Evolutionary conservation across 2,888 invertebrate genomes (phyloP).

Genomic region (Polydrusus cervinus): DNA sequence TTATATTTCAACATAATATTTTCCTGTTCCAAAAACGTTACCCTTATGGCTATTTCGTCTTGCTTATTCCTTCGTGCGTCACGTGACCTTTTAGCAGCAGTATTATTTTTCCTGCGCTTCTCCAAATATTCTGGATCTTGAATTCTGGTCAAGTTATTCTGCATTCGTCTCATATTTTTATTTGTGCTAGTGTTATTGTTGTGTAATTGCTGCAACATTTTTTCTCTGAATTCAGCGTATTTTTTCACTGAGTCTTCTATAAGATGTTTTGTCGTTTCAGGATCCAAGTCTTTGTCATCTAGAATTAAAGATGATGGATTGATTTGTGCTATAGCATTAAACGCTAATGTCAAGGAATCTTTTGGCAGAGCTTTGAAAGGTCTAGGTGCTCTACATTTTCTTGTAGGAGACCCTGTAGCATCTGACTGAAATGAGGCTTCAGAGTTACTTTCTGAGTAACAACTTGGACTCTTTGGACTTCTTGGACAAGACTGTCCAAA

Average conservation of each 20-base stretch:
- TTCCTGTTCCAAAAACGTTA: conserved; percentile 90
- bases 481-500: conserved; percentile 28
- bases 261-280: conserved; percentile 71
- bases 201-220: conserved; percentile 80
- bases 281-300: conserved; percentile 47
- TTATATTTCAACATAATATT: conserved; percentile 80
- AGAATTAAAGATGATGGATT: conserved; percentile 28
- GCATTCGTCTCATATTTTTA: conserved; percentile 80
- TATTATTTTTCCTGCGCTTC: conserved; percentile 92
- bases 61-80: conserved; percentile 93
- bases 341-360: conserved; percentile 77
- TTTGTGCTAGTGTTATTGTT: conserved; percentile 74
- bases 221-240: conserved; percentile 81
- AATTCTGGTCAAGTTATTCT: conserved; percentile 71
- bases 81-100: conserved; percentile 94
- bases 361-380: conserved; percentile 84
- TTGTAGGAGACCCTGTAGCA: conserved; percentile 19
- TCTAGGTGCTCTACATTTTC: conserved; percentile 70
- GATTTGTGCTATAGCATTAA: conserved; percentile 68
- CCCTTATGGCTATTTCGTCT: conserved; percentile 92
- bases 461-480: conserved; percentile 58
- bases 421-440: conserved; percentile 35
- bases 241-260: conserved; percentile 78
- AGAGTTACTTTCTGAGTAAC: conserved; percentile 54
- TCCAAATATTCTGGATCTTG: conserved; percentile 90